These are phyloP conservation scores for Falco naumanni DNA, from an alignment of 2,797 vertebrate species.

Conservation along the genomic window DNA sequence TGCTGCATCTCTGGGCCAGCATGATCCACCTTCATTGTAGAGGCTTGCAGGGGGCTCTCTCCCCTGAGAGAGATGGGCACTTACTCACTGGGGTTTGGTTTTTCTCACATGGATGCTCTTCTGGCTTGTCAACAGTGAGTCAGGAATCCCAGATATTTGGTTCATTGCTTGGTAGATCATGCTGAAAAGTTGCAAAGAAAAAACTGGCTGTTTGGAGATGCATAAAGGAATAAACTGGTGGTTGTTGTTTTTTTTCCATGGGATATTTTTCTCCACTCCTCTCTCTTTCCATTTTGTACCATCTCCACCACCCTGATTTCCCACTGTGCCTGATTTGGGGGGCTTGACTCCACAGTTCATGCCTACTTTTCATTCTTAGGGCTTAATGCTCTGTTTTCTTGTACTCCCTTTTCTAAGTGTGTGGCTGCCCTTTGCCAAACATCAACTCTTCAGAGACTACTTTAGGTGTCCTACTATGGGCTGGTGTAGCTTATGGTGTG, in stretches of 20 bases:
- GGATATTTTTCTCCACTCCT: not conserved
- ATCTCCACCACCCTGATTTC: not conserved
- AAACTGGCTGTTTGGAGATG: not conserved
- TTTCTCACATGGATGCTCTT: constrained; percentile 9
- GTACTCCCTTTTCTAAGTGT: not conserved
- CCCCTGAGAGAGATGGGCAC: not conserved
- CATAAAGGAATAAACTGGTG: not conserved
- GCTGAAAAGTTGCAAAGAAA: constrained; percentile 6
- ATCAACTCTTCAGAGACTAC: not conserved
- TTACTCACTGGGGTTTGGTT: not conserved
- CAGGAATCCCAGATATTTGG: constrained; percentile 3
- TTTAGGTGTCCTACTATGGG: not conserved
- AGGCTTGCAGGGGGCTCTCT: not conserved
- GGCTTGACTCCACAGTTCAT: not conserved
- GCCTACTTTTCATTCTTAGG: not conserved
- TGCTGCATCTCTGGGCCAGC: not conserved
- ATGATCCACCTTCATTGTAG: not conserved
- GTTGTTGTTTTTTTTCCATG: not conserved
- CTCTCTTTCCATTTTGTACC: not conserved
- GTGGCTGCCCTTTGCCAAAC: not conserved
- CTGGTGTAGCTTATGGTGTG: not conserved
- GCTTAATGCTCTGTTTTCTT: not conserved
- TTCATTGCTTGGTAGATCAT: constrained; percentile 8
- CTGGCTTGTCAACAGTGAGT: constrained; percentile 20
- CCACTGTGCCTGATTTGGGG: not conserved